Evolutionary conservation across 2,888 invertebrate genomes (phyloP).

Genomic region (Ophioninae sp.): DNA sequence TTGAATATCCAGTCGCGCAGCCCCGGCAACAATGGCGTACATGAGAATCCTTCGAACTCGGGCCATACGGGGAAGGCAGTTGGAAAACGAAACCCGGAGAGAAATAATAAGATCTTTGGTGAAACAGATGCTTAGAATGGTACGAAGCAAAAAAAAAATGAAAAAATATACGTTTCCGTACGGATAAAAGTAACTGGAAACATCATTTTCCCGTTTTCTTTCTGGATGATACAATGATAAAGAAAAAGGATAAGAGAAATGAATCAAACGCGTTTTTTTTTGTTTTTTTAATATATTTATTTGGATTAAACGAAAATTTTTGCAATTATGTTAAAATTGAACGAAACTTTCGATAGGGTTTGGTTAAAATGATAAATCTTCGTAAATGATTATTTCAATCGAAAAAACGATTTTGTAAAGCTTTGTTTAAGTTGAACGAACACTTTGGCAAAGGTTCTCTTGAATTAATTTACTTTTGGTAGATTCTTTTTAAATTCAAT

Average conservation of each 20-base stretch:
- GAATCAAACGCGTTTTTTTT: not conserved
- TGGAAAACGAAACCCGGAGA: slow-evolving; percentile 56
- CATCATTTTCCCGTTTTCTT: not conserved
- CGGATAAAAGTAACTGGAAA: not conserved
- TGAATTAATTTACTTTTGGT: no score
- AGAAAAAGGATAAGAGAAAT: not conserved
- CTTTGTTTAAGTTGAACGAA: not conserved
- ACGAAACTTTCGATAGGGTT: no score
- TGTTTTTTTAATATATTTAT: not conserved
- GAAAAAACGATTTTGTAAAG: no score
- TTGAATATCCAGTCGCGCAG: slow-evolving; percentile 65
- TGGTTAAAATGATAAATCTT: no score
- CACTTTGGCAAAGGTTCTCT: no score
- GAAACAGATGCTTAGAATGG: slow-evolving; percentile 20
- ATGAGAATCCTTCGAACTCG: slow-evolving; percentile 18
- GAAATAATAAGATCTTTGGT: slow-evolving; percentile 58
- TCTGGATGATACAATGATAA: not conserved
- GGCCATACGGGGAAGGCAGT: not conserved
- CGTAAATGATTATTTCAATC: no score
- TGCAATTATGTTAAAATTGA: no score
- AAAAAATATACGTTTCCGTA: not conserved
- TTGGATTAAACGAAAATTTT: not conserved
- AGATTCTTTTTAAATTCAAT: no score
- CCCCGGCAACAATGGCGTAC: not conserved
- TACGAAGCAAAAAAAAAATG: not conserved